Base-by-base conservation (phyloP, 1,140 invertebrate genomes). In the Drosophila simulans region DNA sequence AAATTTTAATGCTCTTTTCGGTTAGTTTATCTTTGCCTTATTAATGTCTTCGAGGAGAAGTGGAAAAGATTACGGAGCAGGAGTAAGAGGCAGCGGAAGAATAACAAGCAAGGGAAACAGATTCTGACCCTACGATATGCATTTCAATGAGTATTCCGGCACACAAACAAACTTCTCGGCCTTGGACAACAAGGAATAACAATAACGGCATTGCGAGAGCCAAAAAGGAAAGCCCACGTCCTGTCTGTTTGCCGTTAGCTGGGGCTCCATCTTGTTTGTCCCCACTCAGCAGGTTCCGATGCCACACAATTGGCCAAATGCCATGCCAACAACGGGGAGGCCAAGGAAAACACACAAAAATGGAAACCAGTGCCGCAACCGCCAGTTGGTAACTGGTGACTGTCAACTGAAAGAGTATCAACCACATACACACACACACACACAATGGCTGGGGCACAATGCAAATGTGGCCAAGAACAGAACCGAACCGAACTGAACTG, bases 1-100 rank as follows among this genome's bases (percentile, higher is more conserved):
- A 63, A 72, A 81, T 81, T 81, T 81, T 62, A 81, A 81, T 81
- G 66, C 68, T 48, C 39, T 76, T 77, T 80, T 73, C 53, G 63
- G 58, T 76, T 60, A 64, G 53, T 58, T 76, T 55, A 78, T 64
- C 59, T 72, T 34, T 40, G 57, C 46, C 55, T 59, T 54, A 65
- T 78, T 60, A 71, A 64, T 70, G 74, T 70, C 34, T 70, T 70
- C 13, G 34, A 31, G 66, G 49, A 8, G 17, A 69, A 69, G 64
- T 53, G 46, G 37, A 35, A 48, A 25, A 42, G 42, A 55, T 49
- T 56, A 51, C 37, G 48, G 13, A 39, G 37, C 11, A 13, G 37
- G 37, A 5, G 37, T 13, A 39, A 4, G 37, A 13, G 37, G 12
- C 4, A 22, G 3, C 11, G 8, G 20, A n/a, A 48, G 15, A 37